These are phyloP conservation scores for Aphrophora alni DNA, from an alignment of 2,888 invertebrate species.

Conservation along the genomic window DNA sequence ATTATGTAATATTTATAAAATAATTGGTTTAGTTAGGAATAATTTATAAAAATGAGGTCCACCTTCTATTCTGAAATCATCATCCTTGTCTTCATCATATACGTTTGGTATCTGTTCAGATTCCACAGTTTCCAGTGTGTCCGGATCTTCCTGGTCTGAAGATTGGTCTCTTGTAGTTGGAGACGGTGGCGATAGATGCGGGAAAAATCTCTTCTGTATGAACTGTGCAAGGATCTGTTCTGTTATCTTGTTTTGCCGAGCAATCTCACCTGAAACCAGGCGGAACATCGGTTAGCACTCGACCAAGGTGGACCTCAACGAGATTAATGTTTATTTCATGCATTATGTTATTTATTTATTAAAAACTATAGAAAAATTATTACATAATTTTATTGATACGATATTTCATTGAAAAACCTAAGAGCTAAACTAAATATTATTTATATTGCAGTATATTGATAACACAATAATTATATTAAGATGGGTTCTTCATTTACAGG, in stretches of 20 bases:
- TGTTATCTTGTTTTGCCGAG: constrained; percentile 77
- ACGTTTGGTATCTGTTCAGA: constrained; percentile 67
- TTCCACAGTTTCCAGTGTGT: constrained; percentile 70
- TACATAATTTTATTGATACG: too few relatives aligned
- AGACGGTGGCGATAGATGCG: constrained; percentile 59
- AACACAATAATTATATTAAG: too few relatives aligned
- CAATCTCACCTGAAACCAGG: constrained; percentile 61
- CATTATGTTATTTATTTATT: neutral
- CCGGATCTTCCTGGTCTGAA: constrained; percentile 52
- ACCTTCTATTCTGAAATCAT: constrained; percentile 2
- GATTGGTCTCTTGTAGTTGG: constrained; percentile 35
- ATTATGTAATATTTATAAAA: too few relatives aligned
- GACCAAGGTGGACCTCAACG: neutral
- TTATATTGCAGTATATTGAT: too few relatives aligned
- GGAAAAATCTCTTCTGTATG: constrained; percentile 72
- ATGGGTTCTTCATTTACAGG: too few relatives aligned
- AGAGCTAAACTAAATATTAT: too few relatives aligned
- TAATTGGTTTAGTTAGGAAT: too few relatives aligned
- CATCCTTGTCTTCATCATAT: constrained; percentile 55
- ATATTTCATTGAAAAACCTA: too few relatives aligned
- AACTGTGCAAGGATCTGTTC: constrained; percentile 77
- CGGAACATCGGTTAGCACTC: neutral
- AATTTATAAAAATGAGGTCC: neutral
- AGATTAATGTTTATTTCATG: neutral
- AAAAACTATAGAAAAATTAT: too few relatives aligned